phyloP scores from a whole-genome alignment of 1,140 invertebrate species.

The Zaprionus ornatus region DNA sequence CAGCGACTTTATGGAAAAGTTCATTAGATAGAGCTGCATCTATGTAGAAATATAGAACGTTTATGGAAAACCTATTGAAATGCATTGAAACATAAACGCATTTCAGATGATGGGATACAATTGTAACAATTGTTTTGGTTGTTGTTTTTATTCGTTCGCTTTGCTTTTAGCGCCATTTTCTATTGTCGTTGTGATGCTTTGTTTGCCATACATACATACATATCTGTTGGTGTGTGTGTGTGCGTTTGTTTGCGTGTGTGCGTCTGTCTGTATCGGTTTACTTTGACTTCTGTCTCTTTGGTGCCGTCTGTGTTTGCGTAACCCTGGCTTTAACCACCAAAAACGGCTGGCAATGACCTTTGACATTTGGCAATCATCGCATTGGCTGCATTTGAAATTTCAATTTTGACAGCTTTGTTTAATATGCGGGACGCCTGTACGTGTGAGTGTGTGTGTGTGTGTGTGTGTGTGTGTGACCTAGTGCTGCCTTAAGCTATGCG shows the following conservation, averaged over 20 bases:
- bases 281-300: slow-evolving; percentile 10
- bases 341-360: slow-evolving; percentile 69
- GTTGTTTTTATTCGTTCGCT: neutral
- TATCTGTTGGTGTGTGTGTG: neutral
- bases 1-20: neutral
- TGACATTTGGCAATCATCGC: slow-evolving; percentile 54
- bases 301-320: slow-evolving; percentile 46
- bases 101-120: neutral
- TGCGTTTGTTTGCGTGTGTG: neutral
- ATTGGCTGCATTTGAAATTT: slow-evolving; percentile 22
- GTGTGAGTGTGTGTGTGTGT: slow-evolving; percentile 4
- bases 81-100: neutral
- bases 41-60: neutral
- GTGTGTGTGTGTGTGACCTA: slow-evolving; percentile 6
- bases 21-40: neutral
- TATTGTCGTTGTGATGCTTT: neutral
- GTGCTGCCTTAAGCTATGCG: neutral
- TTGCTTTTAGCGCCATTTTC: neutral
- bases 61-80: neutral
- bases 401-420: slow-evolving; percentile 20
- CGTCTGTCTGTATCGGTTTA: slow-evolving; percentile 6
- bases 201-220: neutral
- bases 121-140: neutral
- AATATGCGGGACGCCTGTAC: neutral
- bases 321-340: slow-evolving; percentile 59